phyloP scores from a whole-genome alignment of 2,888 invertebrate species.

The Deilephila elpenor region DNA sequence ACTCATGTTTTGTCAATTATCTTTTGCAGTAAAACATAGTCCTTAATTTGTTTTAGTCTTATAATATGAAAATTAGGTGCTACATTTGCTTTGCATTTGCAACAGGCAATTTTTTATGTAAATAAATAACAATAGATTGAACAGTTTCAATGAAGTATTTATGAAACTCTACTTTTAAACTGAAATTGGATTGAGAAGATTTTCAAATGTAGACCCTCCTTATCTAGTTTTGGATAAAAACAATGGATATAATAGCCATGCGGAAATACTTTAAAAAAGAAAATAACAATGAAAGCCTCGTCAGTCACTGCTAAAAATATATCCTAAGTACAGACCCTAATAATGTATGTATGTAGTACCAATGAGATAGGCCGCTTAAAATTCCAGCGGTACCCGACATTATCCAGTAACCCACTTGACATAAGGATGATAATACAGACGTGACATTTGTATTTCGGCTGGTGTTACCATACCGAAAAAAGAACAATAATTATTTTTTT shows the following conservation, averaged over 20 bases:
- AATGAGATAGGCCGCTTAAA: slow-evolving; percentile 59
- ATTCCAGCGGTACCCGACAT: slow-evolving; percentile 65
- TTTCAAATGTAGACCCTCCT: no score
- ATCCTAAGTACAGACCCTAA: background rate
- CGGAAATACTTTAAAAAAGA: no score
- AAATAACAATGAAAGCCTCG: no score
- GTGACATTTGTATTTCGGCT: slow-evolving; percentile 66
- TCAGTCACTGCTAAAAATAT: background rate
- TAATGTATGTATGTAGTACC: background rate
- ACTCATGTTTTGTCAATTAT: no score
- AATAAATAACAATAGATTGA: no score
- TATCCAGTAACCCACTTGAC: slow-evolving; percentile 76
- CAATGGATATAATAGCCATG: no score
- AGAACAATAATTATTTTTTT: background rate
- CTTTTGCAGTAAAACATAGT: background rate
- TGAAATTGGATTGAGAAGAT: no score
- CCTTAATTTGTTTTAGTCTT: background rate
- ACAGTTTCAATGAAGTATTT: no score
- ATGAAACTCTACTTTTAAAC: no score
- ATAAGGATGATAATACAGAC: slow-evolving; percentile 66
- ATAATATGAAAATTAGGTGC: background rate
- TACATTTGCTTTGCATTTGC: no score
- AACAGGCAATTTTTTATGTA: no score
- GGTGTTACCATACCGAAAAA: slow-evolving; percentile 42
- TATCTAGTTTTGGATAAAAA: no score